A percentile compares a stretch with the other conserved stretches of the same genome.
Conservation (phyloP, 2,113 vertebrate genomes). For the Paraplagusia blochii region DNA sequence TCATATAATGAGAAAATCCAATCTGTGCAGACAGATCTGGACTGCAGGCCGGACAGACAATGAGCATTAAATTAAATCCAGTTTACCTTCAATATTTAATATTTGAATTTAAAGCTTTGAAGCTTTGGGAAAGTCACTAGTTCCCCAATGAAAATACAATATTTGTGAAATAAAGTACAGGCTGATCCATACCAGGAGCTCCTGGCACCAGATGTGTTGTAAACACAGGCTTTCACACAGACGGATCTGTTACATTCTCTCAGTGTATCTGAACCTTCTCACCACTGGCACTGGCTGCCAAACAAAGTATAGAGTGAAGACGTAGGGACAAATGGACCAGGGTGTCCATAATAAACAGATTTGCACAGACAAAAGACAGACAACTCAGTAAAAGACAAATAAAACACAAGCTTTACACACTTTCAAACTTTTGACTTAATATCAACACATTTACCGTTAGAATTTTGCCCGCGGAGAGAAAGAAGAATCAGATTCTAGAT, state of each 20-base stretch:
- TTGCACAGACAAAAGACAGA: background rate
- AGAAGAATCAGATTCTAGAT: too few relatives aligned
- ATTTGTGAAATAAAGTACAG: constrained; percentile 34
- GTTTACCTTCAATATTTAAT: too few relatives aligned
- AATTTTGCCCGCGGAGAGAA: too few relatives aligned
- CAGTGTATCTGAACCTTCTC: constrained; percentile 21
- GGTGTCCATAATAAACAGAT: background rate
- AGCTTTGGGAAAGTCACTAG: constrained; percentile 48
- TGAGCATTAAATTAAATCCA: too few relatives aligned
- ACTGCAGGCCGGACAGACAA: too few relatives aligned
- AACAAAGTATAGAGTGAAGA: background rate
- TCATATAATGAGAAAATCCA: too few relatives aligned
- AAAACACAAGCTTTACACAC: constrained; percentile 6
- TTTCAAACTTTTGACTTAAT: too few relatives aligned
- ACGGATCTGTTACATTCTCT: background rate
- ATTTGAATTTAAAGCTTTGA: constrained; percentile 46
- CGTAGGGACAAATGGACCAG: background rate
- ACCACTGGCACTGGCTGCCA: constrained; percentile 12
- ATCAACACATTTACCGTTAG: too few relatives aligned
- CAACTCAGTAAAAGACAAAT: background rate
- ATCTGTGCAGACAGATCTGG: too few relatives aligned
- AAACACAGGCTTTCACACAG: constrained; percentile 24
- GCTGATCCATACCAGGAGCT: constrained; percentile 40
- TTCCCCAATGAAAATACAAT: constrained; percentile 38
- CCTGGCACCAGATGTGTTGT: constrained; percentile 10